phyloP scores from a whole-genome alignment of 2,113 vertebrate species.

The Brachypodius melanocephalos region DNA sequence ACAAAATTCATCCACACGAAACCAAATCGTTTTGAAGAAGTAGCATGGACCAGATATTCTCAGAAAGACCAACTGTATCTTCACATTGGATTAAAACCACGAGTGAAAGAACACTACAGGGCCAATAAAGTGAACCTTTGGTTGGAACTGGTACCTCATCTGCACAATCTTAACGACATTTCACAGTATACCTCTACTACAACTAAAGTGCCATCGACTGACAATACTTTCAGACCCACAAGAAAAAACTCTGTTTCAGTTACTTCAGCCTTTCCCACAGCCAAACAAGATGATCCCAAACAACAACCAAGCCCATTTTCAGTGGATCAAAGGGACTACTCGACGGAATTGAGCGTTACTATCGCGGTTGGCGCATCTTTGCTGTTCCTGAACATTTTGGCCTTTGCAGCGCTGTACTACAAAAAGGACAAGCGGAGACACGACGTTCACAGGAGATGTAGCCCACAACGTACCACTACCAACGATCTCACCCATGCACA shows the following conservation, averaged over 20 bases:
- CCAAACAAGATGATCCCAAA: constrained; percentile 90
- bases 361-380: constrained; percentile 96
- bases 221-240: constrained; percentile 89
- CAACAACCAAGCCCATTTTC: constrained; percentile 88
- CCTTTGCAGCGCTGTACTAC: constrained; percentile 96
- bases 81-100: constrained; percentile 96
- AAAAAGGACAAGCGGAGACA: constrained; percentile 98
- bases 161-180: constrained; percentile 97
- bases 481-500: constrained; percentile 95
- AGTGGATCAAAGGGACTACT: constrained; percentile 96
- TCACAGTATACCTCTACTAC: constrained; percentile 96
- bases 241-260: constrained; percentile 88
- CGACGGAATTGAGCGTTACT: constrained; percentile 94
- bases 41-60: constrained; percentile 97
- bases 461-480: constrained; percentile 89
- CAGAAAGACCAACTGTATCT: constrained; percentile 98
- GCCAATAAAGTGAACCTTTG: constrained; percentile 98
- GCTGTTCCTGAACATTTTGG: constrained; percentile 96
- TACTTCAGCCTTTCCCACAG: constrained; percentile 92
- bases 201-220: constrained; percentile 94
- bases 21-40: constrained; percentile 98
- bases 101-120: constrained; percentile 97
- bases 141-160: constrained; percentile 96
- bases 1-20: constrained; percentile 99
- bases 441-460: constrained; percentile 93